phyloP scores from a whole-genome alignment of 2,888 invertebrate genomes.

The Orthosia gothica region DNA sequence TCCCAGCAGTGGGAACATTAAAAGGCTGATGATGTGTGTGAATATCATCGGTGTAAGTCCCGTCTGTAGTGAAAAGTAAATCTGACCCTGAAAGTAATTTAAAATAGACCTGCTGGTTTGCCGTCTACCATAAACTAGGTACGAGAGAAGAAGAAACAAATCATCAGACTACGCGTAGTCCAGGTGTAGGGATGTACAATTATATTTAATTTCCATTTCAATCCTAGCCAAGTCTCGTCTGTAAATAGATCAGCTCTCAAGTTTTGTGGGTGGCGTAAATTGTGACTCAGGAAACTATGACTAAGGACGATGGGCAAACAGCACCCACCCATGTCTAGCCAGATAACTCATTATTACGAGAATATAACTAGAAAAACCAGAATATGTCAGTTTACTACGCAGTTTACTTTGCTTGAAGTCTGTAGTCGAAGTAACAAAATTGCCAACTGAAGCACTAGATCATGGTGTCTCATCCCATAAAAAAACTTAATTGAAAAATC shows the following conservation, averaged over 20 bases:
- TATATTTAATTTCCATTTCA: conserved; percentile 14
- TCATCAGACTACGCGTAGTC: background rate
- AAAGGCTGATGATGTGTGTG: too few species aligned
- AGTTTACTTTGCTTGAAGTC: too few species aligned
- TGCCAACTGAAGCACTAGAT: too few species aligned
- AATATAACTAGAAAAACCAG: conserved; percentile 2
- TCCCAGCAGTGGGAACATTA: too few species aligned
- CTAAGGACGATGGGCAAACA: conserved; percentile 38
- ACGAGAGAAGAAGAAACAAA: background rate
- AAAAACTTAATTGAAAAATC: too few species aligned
- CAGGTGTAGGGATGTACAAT: background rate
- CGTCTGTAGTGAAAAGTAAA: too few species aligned
- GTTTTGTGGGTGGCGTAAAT: conserved; percentile 45
- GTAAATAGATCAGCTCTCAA: conserved; percentile 27
- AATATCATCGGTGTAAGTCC: too few species aligned
- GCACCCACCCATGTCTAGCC: conserved; percentile 39
- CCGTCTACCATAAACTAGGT: background rate
- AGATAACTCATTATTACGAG: conserved; percentile 18
- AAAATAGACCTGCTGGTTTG: too few species aligned
- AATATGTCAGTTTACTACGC: too few species aligned
- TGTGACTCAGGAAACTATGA: conserved; percentile 40
- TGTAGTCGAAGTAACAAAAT: too few species aligned
- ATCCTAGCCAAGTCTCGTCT: conserved; percentile 25
- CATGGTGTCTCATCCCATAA: too few species aligned
- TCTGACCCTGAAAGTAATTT: too few species aligned